phyloP scores from a whole-genome alignment of 2,113 vertebrate species.

The Chroicocephalus ridibundus region DNA sequence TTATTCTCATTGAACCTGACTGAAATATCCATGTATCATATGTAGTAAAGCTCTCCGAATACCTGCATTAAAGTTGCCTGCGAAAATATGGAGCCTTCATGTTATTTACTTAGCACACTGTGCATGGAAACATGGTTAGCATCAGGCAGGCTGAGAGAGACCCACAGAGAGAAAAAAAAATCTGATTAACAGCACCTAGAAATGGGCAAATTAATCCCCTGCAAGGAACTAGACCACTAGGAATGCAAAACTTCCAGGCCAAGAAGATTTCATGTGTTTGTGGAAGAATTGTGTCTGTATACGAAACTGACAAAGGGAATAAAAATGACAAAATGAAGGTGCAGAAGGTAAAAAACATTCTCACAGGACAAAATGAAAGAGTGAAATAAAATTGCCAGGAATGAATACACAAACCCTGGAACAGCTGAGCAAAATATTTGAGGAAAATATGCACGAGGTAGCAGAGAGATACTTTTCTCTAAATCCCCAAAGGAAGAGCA shows the following conservation, averaged over 20 bases:
- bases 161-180: background rate
- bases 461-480: background rate
- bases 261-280: background rate
- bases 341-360: background rate
- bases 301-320: background rate
- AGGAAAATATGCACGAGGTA: background rate
- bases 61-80: background rate
- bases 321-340: background rate
- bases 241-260: background rate
- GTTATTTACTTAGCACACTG: background rate
- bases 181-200: background rate
- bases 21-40: background rate
- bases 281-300: background rate
- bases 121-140: background rate
- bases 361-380: background rate
- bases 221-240: background rate
- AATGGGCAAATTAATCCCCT: background rate
- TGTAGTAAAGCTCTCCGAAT: background rate
- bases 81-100: background rate
- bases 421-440: background rate
- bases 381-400: background rate
- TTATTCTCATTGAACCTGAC: background rate
- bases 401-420: background rate
- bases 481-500: background rate
- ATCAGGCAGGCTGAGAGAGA: background rate